Percentiles rank a stretch among this genome's conserved stretches.
phyloP scores from a whole-genome alignment of 2,888 invertebrate genomes.

The Caenorhabditis imperialis region DNA sequence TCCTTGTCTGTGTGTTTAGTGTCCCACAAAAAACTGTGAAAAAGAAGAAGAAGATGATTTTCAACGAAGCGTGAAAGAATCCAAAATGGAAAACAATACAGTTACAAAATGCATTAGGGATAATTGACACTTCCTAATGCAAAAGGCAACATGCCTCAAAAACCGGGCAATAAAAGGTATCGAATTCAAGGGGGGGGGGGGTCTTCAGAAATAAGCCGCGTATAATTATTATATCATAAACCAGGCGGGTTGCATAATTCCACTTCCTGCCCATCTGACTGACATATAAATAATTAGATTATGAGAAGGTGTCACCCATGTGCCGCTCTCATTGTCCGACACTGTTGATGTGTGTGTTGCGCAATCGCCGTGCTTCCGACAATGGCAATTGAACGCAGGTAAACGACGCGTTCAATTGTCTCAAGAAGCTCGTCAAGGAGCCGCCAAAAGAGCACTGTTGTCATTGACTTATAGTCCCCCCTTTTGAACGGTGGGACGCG shows the following conservation, averaged over 20 bases:
- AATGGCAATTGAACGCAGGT: slow-evolving; percentile 59
- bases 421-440: slow-evolving; percentile 41
- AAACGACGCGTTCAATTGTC: slow-evolving; percentile 48
- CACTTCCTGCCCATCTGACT: slow-evolving; percentile 4
- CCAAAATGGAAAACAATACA: slow-evolving; percentile 30
- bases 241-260: slow-evolving; percentile 21
- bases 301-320: slow-evolving; percentile 32
- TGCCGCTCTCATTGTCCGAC: slow-evolving; percentile 20
- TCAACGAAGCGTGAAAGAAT: too few species aligned
- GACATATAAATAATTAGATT: slow-evolving; percentile 38
- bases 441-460: too few species aligned
- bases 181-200: slow-evolving; percentile 1
- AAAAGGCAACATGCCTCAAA: not conserved
- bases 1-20: not conserved
- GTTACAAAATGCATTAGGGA: slow-evolving; percentile 50
- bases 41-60: too few species aligned
- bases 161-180: slow-evolving; percentile 7
- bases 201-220: slow-evolving; percentile 16
- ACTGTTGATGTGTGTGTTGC: slow-evolving; percentile 38
- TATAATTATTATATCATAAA: slow-evolving; percentile 8
- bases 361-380: slow-evolving; percentile 41
- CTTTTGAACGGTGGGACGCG: slow-evolving; percentile 1
- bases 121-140: slow-evolving; percentile 23
- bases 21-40: slow-evolving; percentile 2
- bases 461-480: slow-evolving; percentile 44